Evolutionary conservation across 2,113 vertebrate genomes (phyloP).

Genomic region (Orthochromis indermauri): DNA sequence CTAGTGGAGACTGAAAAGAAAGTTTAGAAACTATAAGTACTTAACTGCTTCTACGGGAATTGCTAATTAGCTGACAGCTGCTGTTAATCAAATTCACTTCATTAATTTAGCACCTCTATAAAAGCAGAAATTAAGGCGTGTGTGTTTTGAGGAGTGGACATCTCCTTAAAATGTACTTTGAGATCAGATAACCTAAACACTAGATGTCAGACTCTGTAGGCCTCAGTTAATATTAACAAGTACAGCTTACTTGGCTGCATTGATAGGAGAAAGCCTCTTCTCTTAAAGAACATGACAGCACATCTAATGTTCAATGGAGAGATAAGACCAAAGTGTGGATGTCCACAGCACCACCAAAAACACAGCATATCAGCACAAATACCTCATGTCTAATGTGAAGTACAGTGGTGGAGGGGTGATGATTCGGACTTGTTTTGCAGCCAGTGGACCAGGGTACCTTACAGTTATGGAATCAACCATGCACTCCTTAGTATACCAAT

Average conservation of each 20-base stretch:
- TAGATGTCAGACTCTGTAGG: neutral
- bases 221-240: neutral
- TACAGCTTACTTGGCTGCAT: neutral
- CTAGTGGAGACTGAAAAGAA: neutral
- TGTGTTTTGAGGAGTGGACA: accelerated
- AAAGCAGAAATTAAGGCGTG: neutral
- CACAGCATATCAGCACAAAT: neutral
- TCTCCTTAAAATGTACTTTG: neutral
- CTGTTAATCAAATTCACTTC: neutral
- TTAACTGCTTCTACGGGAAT: neutral
- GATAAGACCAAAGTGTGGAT: neutral
- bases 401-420: neutral
- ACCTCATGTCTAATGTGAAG: neutral
- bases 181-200: neutral
- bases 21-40: neutral
- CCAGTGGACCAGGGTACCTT: accelerated
- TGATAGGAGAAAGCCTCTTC: neutral
- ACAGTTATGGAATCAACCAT: neutral
- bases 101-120: neutral
- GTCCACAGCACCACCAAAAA: neutral
- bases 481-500: neutral
- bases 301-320: neutral
- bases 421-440: neutral
- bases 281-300: neutral
- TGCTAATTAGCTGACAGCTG: neutral